Percentiles rank a stretch among this genome's conserved stretches.
Evolutionary conservation across 2,888 invertebrate species (phyloP).

Genomic region (Thereva unica): DNA sequence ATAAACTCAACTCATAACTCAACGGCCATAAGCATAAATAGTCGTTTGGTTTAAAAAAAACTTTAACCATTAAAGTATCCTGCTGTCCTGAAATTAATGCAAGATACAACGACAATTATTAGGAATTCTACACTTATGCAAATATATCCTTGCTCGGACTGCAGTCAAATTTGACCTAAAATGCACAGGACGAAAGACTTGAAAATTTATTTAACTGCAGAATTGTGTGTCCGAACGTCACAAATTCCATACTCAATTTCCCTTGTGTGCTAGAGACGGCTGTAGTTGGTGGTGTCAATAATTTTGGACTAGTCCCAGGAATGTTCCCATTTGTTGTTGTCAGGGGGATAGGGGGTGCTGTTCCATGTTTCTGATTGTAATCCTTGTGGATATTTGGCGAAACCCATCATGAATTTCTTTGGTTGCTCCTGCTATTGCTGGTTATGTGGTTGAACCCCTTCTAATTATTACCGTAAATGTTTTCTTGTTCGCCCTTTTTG

Average conservation of each 20-base stretch:
- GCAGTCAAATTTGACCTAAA: conserved; percentile 28
- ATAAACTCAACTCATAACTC: background rate
- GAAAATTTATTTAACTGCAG: conserved; percentile 30
- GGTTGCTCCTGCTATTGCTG: too few species aligned
- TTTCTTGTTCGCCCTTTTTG: too few species aligned
- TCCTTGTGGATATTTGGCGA: too few species aligned
- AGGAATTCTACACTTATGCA: conserved; percentile 14
- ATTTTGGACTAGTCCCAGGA: too few species aligned
- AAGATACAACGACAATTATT: conserved; percentile 13
- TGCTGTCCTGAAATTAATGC: conserved; percentile 23
- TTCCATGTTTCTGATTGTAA: too few species aligned
- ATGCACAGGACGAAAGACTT: background rate
- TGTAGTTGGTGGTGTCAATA: too few species aligned
- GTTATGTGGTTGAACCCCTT: too few species aligned
- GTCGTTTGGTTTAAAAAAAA: conserved; percentile 12
- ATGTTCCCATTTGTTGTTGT: too few species aligned
- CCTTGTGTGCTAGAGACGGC: background rate
- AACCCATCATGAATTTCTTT: too few species aligned
- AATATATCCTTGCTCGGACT: conserved; percentile 21
- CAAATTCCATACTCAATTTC: conserved; percentile 14
- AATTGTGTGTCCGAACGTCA: conserved; percentile 4
- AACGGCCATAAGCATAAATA: conserved; percentile 21
- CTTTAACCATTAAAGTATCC: conserved; percentile 27
- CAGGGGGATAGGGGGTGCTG: too few species aligned
- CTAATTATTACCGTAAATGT: too few species aligned